Evolutionary conservation across 1,140 invertebrate species (phyloP).

Genomic region (Leptonema lineaticorne): DNA sequence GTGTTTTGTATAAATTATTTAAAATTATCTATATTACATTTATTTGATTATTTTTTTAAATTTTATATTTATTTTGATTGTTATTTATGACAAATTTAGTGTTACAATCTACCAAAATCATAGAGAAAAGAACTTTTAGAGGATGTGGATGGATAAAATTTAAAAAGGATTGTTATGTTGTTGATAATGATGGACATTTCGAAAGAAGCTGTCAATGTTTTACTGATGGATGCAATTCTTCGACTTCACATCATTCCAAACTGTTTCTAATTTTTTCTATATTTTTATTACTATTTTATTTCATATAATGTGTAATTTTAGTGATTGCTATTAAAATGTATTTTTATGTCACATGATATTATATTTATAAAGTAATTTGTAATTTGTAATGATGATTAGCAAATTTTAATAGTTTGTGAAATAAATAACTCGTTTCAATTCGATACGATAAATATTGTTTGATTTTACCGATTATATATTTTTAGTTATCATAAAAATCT

Average conservation of each 20-base stretch:
- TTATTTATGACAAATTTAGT: conserved; percentile 8
- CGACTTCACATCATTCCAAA: neutral
- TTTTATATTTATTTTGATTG: too few species aligned
- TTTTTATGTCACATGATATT: too few species aligned
- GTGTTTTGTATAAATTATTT: neutral
- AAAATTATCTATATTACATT: neutral
- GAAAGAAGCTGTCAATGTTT: conserved; percentile 27
- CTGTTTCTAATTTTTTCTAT: neutral
- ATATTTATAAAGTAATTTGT: too few species aligned
- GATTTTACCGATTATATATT: too few species aligned
- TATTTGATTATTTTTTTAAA: neutral
- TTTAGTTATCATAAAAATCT: too few species aligned
- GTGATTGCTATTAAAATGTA: neutral
- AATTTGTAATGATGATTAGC: neutral
- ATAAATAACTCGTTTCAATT: neutral
- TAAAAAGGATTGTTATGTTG: conserved; percentile 18
- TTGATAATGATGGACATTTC: conserved; percentile 18
- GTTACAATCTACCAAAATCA: neutral
- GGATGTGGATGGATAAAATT: conserved; percentile 21
- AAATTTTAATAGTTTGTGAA: neutral
- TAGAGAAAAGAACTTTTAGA: conserved; percentile 20
- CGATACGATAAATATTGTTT: too few species aligned
- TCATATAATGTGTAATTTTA: neutral
- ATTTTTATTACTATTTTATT: neutral
- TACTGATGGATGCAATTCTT: conserved; percentile 23